A percentile compares a stretch with the other conserved stretches of the same genome.
Evolutionary conservation across 2,797 vertebrate genomes (phyloP).

Genomic region (Microhierax caerulescens): DNA sequence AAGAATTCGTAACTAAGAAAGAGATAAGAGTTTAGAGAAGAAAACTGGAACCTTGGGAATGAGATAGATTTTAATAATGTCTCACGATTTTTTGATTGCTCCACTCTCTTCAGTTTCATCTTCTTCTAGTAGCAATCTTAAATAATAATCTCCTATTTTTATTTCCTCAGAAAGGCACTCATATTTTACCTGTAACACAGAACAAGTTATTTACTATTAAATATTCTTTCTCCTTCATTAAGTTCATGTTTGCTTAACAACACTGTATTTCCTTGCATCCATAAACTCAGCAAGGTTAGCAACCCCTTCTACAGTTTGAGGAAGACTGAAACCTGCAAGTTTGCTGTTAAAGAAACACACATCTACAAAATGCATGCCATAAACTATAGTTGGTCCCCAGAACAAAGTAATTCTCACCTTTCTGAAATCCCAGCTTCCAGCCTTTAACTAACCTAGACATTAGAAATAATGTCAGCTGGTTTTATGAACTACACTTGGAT

Average conservation of each 20-base stretch:
- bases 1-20: slow-evolving; percentile 93
- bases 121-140: slow-evolving; percentile 94
- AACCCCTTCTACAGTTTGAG: background rate
- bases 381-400: background rate
- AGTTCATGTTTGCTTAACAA: background rate
- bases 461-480: no score
- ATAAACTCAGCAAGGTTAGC: background rate
- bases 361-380: background rate
- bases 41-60: background rate
- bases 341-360: background rate
- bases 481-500: background rate
- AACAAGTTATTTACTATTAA: background rate
- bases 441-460: background rate
- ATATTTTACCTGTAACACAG: slow-evolving; percentile 88
- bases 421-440: background rate
- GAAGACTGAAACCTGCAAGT: background rate
- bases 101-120: slow-evolving; percentile 93
- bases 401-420: background rate
- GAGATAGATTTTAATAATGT: background rate
- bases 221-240: background rate
- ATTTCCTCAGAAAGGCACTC: slow-evolving; percentile 99
- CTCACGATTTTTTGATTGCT: slow-evolving; percentile 98
- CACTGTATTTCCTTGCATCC: background rate
- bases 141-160: slow-evolving; percentile 97
- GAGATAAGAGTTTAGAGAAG: background rate